Percentiles rank a stretch among this genome's conserved stretches.
Conservation (phyloP, 2,797 vertebrate species). For the Pseudopleuronectes americanus region DNA sequence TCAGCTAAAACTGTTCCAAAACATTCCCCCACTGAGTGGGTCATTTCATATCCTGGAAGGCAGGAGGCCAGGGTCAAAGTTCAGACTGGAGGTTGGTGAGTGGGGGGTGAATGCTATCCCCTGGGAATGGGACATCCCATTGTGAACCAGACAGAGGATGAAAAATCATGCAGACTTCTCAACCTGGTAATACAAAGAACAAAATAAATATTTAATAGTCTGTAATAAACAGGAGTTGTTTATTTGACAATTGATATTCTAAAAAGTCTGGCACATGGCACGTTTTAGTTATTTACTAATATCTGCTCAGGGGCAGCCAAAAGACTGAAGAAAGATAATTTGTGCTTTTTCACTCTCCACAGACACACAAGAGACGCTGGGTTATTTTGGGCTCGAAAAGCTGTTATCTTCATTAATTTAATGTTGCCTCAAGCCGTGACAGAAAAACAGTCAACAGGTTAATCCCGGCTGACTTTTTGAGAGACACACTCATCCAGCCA, state of each 20-base stretch:
- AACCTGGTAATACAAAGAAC: conserved; percentile 63
- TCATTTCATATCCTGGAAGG: conserved; percentile 80
- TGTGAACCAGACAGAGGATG: conserved; percentile 78
- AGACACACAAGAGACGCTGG: conserved; percentile 83
- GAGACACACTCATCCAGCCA: conserved; percentile 20
- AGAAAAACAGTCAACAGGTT: conserved; percentile 71
- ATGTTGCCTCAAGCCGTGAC: conserved; percentile 88
- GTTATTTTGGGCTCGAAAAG: conserved; percentile 87
- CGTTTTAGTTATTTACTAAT: conserved; percentile 79
- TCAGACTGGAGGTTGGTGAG: conserved; percentile 70
- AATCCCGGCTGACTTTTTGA: conserved; percentile 53
- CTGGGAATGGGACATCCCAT: conserved; percentile 75
- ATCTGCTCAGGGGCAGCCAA: conserved; percentile 82
- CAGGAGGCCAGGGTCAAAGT: conserved; percentile 81
- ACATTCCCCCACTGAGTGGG: conserved; percentile 65
- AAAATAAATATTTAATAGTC: conserved; percentile 52
- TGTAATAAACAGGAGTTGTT: conserved; percentile 4
- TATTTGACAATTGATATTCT: conserved; percentile 5
- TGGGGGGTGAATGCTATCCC: conserved; percentile 58
- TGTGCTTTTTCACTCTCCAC: conserved; percentile 86
- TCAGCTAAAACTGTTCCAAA: conserved; percentile 54
- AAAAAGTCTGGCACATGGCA: not conserved
- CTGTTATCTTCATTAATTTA: conserved; percentile 91
- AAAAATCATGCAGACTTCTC: conserved; percentile 69
- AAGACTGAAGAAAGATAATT: conserved; percentile 83